phyloP scores from a whole-genome alignment of 1,140 invertebrate genomes.

The Platyura marginata region DNA sequence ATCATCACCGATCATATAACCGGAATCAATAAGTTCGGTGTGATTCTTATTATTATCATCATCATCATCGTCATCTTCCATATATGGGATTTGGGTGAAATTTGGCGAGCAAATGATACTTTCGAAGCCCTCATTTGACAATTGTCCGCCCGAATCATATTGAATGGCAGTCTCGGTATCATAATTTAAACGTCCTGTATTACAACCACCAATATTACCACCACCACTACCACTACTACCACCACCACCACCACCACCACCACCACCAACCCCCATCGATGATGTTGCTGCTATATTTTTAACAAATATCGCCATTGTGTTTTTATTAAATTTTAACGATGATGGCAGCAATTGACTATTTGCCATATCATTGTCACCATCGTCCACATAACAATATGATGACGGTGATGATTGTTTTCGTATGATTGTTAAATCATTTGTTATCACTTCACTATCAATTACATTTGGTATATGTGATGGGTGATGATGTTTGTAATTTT shows the following conservation, averaged over 20 bases:
- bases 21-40: neutral
- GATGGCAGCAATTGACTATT: neutral
- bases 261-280: neutral
- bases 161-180: neutral
- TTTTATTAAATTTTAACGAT: neutral
- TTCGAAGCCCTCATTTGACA: neutral
- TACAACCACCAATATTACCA: neutral
- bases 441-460: neutral
- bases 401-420: neutral
- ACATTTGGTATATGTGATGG: neutral
- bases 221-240: neutral
- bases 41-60: neutral
- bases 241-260: slow-evolving; percentile 2
- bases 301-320: slow-evolving; percentile 1
- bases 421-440: neutral
- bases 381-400: no score
- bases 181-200: neutral
- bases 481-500: neutral
- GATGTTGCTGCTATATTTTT: neutral
- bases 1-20: neutral
- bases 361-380: neutral
- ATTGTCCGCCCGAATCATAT: neutral
- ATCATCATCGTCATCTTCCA: neutral
- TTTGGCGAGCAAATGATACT: slow-evolving; percentile 4
- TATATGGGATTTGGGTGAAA: neutral